Evolutionary conservation across 2,113 vertebrate genomes (phyloP).

Genomic region (Thermophis baileyi): DNA sequence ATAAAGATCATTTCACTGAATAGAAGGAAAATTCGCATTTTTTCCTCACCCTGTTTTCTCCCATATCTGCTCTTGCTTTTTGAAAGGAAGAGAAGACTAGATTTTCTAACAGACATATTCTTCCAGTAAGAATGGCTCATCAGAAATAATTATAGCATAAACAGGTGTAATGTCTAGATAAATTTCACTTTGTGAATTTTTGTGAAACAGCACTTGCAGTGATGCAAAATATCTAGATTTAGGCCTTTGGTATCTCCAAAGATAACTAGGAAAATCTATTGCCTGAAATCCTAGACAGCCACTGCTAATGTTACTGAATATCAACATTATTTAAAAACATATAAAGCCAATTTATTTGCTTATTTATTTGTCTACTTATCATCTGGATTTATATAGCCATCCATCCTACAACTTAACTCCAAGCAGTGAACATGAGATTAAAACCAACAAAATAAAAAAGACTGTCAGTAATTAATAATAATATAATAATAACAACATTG

Average conservation of each 20-base stretch:
- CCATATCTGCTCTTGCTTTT: neutral
- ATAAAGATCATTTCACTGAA: neutral
- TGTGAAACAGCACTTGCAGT: neutral
- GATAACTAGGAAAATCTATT: neutral
- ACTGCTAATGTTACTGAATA: neutral
- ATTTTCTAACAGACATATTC: neutral
- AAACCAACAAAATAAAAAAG: neutral
- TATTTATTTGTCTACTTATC: neutral
- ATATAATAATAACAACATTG: neutral
- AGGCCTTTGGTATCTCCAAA: neutral
- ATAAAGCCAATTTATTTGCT: neutral
- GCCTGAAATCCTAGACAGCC: neutral
- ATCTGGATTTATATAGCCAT: neutral
- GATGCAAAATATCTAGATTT: neutral
- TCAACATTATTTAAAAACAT: neutral
- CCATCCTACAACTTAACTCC: neutral
- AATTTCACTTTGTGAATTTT: neutral
- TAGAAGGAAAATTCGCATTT: neutral
- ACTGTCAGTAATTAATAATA: neutral
- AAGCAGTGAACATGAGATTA: neutral
- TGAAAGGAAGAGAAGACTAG: neutral
- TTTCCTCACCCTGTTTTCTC: neutral
- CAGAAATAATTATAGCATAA: neutral
- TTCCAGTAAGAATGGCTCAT: neutral
- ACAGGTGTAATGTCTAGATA: neutral